A percentile compares a stretch with the other conserved stretches of the same genome.
phyloP scores from a whole-genome alignment of 2,797 vertebrate genomes.

The Tenualosa thibaudeaui region DNA sequence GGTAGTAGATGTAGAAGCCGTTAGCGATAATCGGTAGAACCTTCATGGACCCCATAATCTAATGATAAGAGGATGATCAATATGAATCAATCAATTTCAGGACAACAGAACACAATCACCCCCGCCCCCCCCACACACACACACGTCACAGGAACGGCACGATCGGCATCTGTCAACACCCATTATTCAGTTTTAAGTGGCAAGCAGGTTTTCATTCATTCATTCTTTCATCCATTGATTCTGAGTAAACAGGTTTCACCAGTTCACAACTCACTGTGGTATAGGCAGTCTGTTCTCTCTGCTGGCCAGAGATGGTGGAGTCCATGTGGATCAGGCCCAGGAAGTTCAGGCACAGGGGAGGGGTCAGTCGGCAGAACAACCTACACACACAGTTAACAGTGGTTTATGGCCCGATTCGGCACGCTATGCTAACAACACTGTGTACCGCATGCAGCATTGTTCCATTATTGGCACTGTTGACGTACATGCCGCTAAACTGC shows the following conservation, averaged over 20 bases:
- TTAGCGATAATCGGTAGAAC: constrained; percentile 91
- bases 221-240: background rate
- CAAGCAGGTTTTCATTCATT: background rate
- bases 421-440: background rate
- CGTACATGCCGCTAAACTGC: constrained; percentile 95
- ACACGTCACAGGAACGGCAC: background rate
- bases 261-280: constrained; percentile 81
- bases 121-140: background rate
- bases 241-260: background rate
- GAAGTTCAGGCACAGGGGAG: constrained; percentile 94
- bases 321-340: constrained; percentile 98
- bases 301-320: constrained; percentile 85
- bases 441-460: background rate
- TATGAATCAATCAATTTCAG: no score
- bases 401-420: background rate
- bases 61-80: constrained; percentile 32
- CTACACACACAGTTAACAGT: constrained; percentile 60
- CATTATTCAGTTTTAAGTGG: background rate
- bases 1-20: constrained; percentile 96
- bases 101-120: background rate
- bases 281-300: constrained; percentile 89
- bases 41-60: constrained; percentile 97
- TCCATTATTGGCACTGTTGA: background rate
- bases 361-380: constrained; percentile 94
- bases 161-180: background rate